Evolutionary conservation across 2,797 vertebrate species (phyloP).

Genomic region (Gila robusta): DNA sequence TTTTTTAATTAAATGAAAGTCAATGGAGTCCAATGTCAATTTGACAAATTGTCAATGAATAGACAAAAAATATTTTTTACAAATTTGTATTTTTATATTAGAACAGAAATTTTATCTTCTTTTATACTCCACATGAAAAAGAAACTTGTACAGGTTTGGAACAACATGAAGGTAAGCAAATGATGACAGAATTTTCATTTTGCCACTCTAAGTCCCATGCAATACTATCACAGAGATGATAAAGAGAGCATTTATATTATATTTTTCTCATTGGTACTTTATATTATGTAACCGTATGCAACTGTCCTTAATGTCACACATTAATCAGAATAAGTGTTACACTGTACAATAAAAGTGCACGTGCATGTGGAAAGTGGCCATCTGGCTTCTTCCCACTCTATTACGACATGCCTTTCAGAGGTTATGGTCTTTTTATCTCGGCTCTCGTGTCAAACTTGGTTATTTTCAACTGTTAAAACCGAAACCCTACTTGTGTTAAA

Average conservation of each 20-base stretch:
- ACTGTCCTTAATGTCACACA: constrained; percentile 16
- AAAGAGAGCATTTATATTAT: not conserved
- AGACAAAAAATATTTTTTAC: too few species aligned
- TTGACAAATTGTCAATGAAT: too few species aligned
- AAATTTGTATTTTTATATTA: too few species aligned
- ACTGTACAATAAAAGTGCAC: constrained; percentile 17
- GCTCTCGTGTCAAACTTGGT: constrained; percentile 50
- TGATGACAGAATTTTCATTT: not conserved
- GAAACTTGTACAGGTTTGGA: not conserved
- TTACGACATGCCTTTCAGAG: constrained; percentile 24
- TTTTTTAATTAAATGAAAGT: not conserved
- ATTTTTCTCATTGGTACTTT: constrained; percentile 20
- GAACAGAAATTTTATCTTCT: too few species aligned
- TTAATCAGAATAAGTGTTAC: constrained; percentile 28
- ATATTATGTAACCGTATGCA: constrained; percentile 1
- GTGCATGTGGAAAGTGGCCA: constrained; percentile 24
- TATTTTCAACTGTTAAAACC: constrained; percentile 57
- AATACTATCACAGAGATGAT: not conserved
- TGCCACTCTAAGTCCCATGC: not conserved
- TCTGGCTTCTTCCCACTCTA: constrained; percentile 32
- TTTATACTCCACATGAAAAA: not conserved
- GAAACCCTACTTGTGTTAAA: constrained; percentile 57
- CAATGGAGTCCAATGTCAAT: not conserved
- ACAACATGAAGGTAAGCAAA: not conserved
- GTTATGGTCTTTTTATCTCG: constrained; percentile 43